Base-by-base conservation (phyloP, 2,113 vertebrate genomes). In the Chunga burmeisteri region DNA sequence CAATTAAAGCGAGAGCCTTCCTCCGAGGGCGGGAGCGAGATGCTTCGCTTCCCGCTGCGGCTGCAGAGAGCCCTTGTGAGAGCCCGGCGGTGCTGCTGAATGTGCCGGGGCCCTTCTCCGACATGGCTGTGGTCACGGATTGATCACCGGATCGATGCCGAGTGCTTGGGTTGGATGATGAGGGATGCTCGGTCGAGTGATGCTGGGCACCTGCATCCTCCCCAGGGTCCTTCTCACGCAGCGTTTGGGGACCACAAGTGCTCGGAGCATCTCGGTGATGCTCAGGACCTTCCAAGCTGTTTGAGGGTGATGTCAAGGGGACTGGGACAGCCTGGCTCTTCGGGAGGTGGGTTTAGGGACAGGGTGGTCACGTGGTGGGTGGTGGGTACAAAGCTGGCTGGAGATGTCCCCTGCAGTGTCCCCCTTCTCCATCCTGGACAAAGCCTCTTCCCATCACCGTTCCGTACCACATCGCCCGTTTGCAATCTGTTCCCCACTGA, bases 1-100 rank as follows among this genome's bases (percentile, higher is more conserved):
- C 97, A 93, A 95, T 98, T 94, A 95, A 93, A 96, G 96, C 52
- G 50, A 88, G 94, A 90, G 70, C 65, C 79, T 93, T 87, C 78
- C 90, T 96, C 87, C 0, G 3, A 55, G 93, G 82, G 25, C 4
- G 5, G 62, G 72, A 95, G 94, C 5, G 86, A 81, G 94, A 67
- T 67, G 34, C 38, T 87, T 22, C 3, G 14, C 40, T 36, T 29
- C 68, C 70, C 14, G 3, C 67, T 73, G 49, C 2, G 20, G 75
- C 94, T 63, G 56, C 65, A 83, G 93, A 86, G 94, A 70, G 86
- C 42, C 97, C 97, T 83, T 27, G 67, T 52, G 92, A 94, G 86
- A 49, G 83, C 85, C 63, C 47, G 2, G 4, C 40, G 44, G 89
- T n/a, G 93, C 94, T 84, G 59, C 89, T 30, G 88, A 66, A 58